Percentiles rank a stretch among this genome's conserved stretches.
Evolutionary conservation across 2,888 invertebrate species (phyloP).

Genomic region (Drosophila leonis): DNA sequence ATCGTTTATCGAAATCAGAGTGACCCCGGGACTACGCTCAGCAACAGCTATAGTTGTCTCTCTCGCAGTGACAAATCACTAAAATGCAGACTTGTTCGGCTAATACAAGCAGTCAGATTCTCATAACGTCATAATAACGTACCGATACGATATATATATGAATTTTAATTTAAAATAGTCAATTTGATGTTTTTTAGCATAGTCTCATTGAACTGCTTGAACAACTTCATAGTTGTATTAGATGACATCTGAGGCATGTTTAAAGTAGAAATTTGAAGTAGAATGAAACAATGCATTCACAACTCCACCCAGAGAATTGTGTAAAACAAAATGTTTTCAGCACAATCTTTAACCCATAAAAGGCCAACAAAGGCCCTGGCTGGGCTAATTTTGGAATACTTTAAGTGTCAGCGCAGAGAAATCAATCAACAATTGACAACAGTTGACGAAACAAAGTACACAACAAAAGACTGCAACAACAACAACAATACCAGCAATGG

Average conservation of each 20-base stretch:
- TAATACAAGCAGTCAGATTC: too few species aligned
- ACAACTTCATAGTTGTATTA: neutral
- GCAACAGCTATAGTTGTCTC: too few species aligned
- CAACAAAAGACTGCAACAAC: conserved; percentile 31
- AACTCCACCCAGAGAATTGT: conserved; percentile 26
- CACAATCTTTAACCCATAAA: conserved; percentile 41
- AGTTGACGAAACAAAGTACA: conserved; percentile 47
- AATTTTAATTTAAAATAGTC: neutral
- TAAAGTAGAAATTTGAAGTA: conserved; percentile 8
- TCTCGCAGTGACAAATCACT: too few species aligned
- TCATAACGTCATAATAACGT: too few species aligned
- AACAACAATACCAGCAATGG: conserved; percentile 17
- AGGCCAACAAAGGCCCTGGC: conserved; percentile 24
- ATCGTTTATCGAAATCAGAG: too few species aligned
- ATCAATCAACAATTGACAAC: conserved; percentile 75
- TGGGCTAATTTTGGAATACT: conserved; percentile 60
- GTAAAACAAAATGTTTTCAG: conserved; percentile 37
- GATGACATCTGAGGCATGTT: neutral
- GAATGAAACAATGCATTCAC: conserved; percentile 3
- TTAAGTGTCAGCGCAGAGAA: conserved; percentile 64
- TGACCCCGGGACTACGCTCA: too few species aligned
- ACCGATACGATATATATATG: too few species aligned
- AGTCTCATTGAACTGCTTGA: neutral
- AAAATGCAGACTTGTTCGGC: too few species aligned
- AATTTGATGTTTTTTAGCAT: neutral